Base-by-base conservation (phyloP, 2,888 invertebrate species). In the Andrena marginata region DNA sequence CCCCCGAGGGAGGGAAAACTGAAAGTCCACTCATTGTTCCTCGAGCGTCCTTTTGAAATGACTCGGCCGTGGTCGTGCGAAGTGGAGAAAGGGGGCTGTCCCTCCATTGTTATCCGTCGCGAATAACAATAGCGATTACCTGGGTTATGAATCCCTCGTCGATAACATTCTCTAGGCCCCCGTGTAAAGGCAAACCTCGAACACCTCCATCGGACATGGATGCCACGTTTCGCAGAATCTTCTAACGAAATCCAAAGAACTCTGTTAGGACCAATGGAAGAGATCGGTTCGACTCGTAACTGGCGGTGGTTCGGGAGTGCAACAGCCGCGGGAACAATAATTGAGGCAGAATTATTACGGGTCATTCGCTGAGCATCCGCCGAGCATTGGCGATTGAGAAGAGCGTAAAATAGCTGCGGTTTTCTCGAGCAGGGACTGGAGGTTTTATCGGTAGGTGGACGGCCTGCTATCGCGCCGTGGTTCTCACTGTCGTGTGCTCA, bases 391-490 rank as follows among this genome's bases (percentile, higher is more conserved):
- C 76, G 74, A 85, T 59, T 64, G 65, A 64, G 64, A 81, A 69
- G 72, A 84, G 77, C 73, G 54, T 78, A 69, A 70, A 85, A 79
- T 71, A 72, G 69, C 59, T 69, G 69, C 56, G 65, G 35, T 85
- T 84, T 81, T 78, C 73, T 77, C 62, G 64, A 54, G 23, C 62
- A 33, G 76, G n/a, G 63, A n/a, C 80, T 74, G 56, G 31, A 76
- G 29, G 56, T 79, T 75, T 92, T 93, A 92, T 93, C 93, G 85
- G 74, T 91, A 90, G 92, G 93, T 92, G 88, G 92, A 92, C 90
- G 93, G 89, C 93, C 93, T 91, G 82, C 85, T 93, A 93, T 93
- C 92, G 76, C 33, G 13, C 87, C 76, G 89, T 82, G 90, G 87
- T 86, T 89, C 88, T 90, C 90, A 89, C 74, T 65, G 70, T 67